These are phyloP conservation scores for Allolobophora icterica DNA, from an alignment of 2,888 invertebrate species.

Conservation along the genomic window DNA sequence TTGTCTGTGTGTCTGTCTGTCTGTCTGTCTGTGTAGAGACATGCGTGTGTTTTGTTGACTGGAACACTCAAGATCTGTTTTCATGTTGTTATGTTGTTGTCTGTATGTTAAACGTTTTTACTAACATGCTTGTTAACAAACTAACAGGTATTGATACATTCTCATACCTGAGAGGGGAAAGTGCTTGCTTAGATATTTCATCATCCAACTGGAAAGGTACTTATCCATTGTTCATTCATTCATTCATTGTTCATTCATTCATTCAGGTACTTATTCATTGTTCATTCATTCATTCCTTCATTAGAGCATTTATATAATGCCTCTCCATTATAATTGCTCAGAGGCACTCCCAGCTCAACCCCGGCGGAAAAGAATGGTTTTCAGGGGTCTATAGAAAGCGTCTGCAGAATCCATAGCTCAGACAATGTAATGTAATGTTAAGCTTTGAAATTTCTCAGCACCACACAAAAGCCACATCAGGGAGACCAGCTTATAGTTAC, in stretches of 20 bases:
- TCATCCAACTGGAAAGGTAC: conserved; percentile 24
- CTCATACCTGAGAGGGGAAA: conserved; percentile 23
- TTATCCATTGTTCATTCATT: not conserved
- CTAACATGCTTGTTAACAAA: conserved; percentile 8
- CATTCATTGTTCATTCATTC: not conserved
- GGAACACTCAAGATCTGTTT: not conserved
- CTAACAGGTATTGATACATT: conserved; percentile 7
- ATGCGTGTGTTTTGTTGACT: no score
- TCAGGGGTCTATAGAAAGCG: no score
- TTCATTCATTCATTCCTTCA: not conserved
- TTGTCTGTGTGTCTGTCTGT: not conserved
- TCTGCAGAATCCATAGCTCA: no score
- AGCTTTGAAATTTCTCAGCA: no score
- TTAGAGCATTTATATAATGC: not conserved
- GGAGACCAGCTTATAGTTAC: no score
- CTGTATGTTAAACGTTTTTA: not conserved
- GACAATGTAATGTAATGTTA: no score
- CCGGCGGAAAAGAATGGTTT: no score
- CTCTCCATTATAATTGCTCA: no score
- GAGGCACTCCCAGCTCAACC: no score
- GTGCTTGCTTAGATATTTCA: conserved; percentile 21
- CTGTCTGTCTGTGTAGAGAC: not conserved
- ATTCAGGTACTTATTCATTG: not conserved
- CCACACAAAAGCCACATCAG: no score
- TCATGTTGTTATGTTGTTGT: not conserved